phyloP scores from a whole-genome alignment of 2,113 vertebrate species.

The Notarius quadriscutis region DNA sequence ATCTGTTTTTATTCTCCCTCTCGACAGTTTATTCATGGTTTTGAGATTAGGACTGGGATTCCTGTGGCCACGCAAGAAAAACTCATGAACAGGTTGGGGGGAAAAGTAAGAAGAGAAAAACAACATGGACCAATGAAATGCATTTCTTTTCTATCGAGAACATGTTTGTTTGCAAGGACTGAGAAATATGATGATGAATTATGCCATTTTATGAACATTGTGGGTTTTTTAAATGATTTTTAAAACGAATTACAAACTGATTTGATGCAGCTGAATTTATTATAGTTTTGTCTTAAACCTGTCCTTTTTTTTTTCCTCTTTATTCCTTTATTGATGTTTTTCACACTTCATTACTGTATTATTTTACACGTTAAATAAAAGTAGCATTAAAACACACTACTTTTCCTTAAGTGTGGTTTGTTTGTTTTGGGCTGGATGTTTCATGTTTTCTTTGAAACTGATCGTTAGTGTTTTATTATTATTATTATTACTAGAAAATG shows the following conservation, averaged over 20 bases:
- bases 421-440: not conserved
- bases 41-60: slow-evolving; percentile 26
- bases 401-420: too few relatives aligned
- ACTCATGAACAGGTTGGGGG: not conserved
- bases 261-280: not conserved
- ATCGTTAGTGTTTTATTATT: not conserved
- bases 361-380: not conserved
- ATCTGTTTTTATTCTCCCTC: not conserved
- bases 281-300: not conserved
- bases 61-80: not conserved
- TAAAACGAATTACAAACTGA: not conserved
- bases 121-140: too few relatives aligned
- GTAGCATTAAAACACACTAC: not conserved
- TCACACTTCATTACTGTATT: not conserved
- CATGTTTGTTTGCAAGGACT: not conserved
- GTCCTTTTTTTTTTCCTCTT: not conserved
- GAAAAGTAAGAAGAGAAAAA: too few relatives aligned
- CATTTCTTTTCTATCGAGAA: not conserved
- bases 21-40: slow-evolving; percentile 46
- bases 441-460: not conserved
- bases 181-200: not conserved
- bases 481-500: not conserved
- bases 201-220: not conserved
- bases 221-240: not conserved
- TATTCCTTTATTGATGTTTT: not conserved